Evolutionary conservation across 1,140 invertebrate species (phyloP).

Genomic region (Lepidurus arcticus): DNA sequence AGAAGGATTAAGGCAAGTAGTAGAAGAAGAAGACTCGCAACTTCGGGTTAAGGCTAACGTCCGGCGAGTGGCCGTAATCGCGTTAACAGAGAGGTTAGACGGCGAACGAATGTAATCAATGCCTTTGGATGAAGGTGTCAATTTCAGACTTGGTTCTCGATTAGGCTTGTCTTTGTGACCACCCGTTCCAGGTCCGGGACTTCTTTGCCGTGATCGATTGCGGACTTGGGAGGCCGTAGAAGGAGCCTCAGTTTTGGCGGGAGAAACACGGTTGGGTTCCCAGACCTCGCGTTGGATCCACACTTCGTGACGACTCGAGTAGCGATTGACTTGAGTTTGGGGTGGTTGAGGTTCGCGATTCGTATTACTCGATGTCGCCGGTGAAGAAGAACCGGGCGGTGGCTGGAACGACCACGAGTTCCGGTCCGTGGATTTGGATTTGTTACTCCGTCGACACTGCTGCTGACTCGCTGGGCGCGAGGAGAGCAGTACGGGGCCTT

Average conservation of each 20-base stretch:
- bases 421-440: not conserved
- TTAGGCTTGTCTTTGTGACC: not conserved
- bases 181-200: not conserved
- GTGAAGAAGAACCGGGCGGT: not conserved
- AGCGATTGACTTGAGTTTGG: not conserved
- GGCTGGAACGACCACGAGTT: not conserved
- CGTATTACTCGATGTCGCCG: not conserved
- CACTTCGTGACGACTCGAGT: not conserved
- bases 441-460: not conserved
- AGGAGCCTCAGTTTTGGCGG: not conserved
- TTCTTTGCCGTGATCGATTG: not conserved
- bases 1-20: not conserved
- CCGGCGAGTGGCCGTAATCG: not conserved
- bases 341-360: not conserved
- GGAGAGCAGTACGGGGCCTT: not conserved
- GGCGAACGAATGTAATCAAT: constrained; percentile 3
- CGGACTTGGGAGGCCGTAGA: not conserved
- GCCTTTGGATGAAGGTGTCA: not conserved
- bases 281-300: not conserved
- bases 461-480: not conserved
- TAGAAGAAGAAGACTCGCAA: not conserved
- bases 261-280: not conserved
- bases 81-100: constrained; percentile 9
- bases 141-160: not conserved
- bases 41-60: not conserved